Conservation (phyloP, 2,888 invertebrate genomes). For the Ectemnius continuus region DNA sequence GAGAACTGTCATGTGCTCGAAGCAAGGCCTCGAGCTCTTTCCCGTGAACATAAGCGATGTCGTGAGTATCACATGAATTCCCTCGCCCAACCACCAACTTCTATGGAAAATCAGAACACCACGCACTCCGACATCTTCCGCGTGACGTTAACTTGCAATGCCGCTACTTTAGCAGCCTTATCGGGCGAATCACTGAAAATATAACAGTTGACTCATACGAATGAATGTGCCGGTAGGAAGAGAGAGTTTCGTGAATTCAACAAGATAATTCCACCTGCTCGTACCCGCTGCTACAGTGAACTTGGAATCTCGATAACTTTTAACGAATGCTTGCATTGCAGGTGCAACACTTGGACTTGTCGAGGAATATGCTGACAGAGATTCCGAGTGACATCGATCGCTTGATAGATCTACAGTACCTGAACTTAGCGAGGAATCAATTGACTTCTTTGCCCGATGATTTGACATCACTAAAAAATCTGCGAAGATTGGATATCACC, state of each 20-base stretch:
- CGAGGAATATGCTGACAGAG: conserved; percentile 81
- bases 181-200: conserved; percentile 28
- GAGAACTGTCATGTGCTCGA: conserved; percentile 65
- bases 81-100: too few species aligned
- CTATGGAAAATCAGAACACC: too few species aligned
- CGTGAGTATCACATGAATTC: conserved; percentile 57
- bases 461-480: conserved; percentile 79
- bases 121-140: neutral
- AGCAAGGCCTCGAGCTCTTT: conserved; percentile 61
- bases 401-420: conserved; percentile 78
- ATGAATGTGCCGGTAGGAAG: conserved; percentile 11
- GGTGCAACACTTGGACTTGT: conserved; percentile 83
- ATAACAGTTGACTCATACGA: conserved; percentile 32
- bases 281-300: neutral
- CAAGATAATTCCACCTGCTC: conserved; percentile 12
- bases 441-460: conserved; percentile 79
- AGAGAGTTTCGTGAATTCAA: neutral
- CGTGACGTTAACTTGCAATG: neutral
- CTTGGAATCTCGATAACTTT: neutral
- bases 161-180: conserved; percentile 17
- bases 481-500: conserved; percentile 83
- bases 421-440: conserved; percentile 81
- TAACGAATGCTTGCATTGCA: conserved; percentile 60
- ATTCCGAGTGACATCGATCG: conserved; percentile 78
- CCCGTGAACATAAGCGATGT: conserved; percentile 68